These are phyloP conservation scores for Platerodrilus igneus DNA, from an alignment of 2,888 invertebrate species.

Conservation along the genomic window DNA sequence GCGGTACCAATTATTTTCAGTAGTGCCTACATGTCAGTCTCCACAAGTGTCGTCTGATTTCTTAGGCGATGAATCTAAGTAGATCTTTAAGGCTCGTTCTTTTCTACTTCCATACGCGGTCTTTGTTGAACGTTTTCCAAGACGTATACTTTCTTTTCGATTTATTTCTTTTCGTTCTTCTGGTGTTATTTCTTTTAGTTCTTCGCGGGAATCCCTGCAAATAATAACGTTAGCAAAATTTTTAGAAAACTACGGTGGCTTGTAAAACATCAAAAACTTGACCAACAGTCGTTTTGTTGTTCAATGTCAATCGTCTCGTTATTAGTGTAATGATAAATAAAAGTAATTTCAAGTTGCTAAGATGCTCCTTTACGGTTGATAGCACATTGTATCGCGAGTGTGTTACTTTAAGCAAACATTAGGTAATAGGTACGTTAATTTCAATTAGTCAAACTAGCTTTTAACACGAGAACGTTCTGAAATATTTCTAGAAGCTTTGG, in stretches of 20 bases:
- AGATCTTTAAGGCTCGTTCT: constrained; percentile 69
- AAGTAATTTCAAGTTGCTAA: too few species aligned
- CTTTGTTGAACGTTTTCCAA: constrained; percentile 48
- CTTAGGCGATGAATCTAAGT: constrained; percentile 54
- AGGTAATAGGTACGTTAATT: too few species aligned
- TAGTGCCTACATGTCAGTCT: constrained; percentile 45
- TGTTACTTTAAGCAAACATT: too few species aligned
- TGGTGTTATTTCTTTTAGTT: constrained; percentile 54
- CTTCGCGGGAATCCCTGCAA: constrained; percentile 59
- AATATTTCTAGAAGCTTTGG: too few species aligned
- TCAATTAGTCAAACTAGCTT: too few species aligned
- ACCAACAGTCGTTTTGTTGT: too few species aligned
- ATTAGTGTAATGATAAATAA: too few species aligned
- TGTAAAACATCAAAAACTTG: background rate
- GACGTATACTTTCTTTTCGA: constrained; percentile 55
- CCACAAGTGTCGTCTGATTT: constrained; percentile 43
- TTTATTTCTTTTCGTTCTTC: constrained; percentile 60
- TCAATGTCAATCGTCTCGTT: too few species aligned
- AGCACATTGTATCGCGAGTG: too few species aligned
- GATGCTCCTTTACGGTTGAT: too few species aligned
- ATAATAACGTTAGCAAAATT: constrained; percentile 14
- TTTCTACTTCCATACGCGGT: constrained; percentile 59
- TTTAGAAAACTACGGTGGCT: background rate
- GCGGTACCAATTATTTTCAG: constrained; percentile 32
- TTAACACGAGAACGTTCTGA: too few species aligned